phyloP scores from a whole-genome alignment of 2,797 vertebrate genomes.

The Artibeus jamaicensis region DNA sequence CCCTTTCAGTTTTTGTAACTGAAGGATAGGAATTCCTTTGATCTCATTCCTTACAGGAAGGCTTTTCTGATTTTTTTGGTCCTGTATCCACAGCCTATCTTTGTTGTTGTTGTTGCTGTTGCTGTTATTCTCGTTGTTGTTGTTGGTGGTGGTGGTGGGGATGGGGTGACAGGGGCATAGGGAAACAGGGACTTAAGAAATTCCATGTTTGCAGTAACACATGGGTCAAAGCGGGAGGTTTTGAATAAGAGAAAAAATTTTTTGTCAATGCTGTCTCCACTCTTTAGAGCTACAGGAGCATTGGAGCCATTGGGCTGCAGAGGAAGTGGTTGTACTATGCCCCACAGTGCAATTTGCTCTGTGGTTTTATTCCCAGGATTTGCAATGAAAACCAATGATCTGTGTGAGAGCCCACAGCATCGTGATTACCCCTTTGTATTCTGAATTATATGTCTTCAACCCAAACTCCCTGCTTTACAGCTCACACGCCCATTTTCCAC shows the following conservation, averaged over 20 bases:
- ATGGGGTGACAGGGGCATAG: background rate
- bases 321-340: background rate
- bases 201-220: background rate
- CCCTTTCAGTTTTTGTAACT: conserved; percentile 60
- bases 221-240: background rate
- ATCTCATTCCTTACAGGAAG: background rate
- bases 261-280: background rate
- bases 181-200: background rate
- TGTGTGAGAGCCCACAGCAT: background rate
- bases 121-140: background rate
- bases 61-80: background rate
- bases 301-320: background rate
- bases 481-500: background rate
- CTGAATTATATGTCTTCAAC: background rate
- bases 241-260: background rate
- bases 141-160: background rate
- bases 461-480: background rate
- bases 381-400: background rate
- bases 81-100: background rate
- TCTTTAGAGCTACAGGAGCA: background rate
- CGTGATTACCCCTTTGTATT: background rate
- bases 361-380: background rate
- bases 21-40: conserved; percentile 37
- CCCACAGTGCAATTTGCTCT: background rate
- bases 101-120: background rate